Evolutionary conservation across 2,797 vertebrate genomes (phyloP).

Genomic region (Coracias cyanogaster): DNA sequence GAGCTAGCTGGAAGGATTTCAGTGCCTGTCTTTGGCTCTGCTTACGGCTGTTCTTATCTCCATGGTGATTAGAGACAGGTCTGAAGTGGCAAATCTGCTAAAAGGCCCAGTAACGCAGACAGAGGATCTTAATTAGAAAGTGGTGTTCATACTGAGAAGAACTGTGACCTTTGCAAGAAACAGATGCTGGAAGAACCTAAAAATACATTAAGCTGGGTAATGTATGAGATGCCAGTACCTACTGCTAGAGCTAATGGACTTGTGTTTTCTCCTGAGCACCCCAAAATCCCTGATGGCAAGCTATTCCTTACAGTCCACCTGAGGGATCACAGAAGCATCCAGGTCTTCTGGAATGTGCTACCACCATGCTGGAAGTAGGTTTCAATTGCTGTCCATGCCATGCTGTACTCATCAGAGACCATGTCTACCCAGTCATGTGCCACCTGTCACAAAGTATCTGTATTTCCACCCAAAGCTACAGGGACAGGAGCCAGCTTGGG

Average conservation of each 20-base stretch:
- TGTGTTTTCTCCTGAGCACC: neutral
- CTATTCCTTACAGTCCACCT: neutral
- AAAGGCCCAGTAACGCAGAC: neutral
- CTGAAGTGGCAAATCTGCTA: conserved; percentile 40
- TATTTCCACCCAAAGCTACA: neutral
- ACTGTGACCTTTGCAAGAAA: neutral
- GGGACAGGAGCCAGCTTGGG: neutral
- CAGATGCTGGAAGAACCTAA: neutral
- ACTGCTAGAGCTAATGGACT: neutral
- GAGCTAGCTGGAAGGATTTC: neutral
- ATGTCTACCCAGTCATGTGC: neutral
- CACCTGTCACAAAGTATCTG: neutral
- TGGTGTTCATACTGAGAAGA: fast-evolving
- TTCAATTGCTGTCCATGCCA: neutral
- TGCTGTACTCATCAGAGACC: neutral
- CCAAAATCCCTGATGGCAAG: neutral
- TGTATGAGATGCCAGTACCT: neutral
- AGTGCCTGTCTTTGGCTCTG: neutral
- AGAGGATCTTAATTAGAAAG: neutral
- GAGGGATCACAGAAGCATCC: neutral
- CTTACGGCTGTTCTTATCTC: conserved; percentile 3
- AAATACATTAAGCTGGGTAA: neutral
- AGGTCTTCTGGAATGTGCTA: neutral
- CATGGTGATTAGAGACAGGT: conserved; percentile 18
- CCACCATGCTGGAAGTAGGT: neutral